A percentile compares a stretch with the other conserved stretches of the same genome.
These are phyloP conservation scores for Himantopus leucocephalus DNA, from an alignment of 2,113 vertebrate species.

Conservation along the genomic window DNA sequence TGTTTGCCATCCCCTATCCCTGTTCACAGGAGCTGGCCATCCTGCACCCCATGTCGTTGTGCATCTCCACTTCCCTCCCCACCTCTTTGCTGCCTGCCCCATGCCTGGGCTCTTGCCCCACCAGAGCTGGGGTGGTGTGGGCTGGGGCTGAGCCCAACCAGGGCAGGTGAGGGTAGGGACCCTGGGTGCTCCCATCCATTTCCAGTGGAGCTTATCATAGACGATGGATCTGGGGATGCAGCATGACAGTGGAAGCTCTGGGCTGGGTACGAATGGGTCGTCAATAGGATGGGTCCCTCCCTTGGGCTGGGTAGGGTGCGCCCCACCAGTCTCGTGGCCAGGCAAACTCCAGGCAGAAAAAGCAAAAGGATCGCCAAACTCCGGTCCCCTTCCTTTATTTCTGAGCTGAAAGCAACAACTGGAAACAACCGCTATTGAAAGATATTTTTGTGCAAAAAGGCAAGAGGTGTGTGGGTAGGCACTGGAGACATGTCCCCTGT, in stretches of 20 bases:
- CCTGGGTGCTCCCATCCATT: background rate
- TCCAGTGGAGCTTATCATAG: background rate
- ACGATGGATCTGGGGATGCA: background rate
- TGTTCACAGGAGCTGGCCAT: background rate
- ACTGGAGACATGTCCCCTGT: background rate
- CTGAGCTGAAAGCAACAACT: background rate
- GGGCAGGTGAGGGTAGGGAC: background rate
- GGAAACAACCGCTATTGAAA: background rate
- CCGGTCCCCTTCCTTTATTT: background rate
- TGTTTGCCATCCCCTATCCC: background rate
- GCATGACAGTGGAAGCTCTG: background rate
- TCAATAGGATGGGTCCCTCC: background rate
- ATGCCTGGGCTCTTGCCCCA: background rate
- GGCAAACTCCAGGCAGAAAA: background rate
- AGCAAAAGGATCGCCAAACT: background rate
- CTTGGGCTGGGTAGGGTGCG: background rate
- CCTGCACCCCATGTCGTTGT: rapidly evolving
- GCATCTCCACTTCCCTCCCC: background rate
- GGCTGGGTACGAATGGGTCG: background rate
- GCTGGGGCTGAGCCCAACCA: background rate
- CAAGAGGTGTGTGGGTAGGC: background rate
- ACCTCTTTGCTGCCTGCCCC: background rate
- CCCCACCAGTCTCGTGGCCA: background rate
- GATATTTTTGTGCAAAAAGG: background rate
- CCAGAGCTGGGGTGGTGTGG: background rate